Evolutionary conservation across 2,888 invertebrate genomes (phyloP), one percentile per base, ranked within the genome.

Genomic region (Noctua comes): DNA sequence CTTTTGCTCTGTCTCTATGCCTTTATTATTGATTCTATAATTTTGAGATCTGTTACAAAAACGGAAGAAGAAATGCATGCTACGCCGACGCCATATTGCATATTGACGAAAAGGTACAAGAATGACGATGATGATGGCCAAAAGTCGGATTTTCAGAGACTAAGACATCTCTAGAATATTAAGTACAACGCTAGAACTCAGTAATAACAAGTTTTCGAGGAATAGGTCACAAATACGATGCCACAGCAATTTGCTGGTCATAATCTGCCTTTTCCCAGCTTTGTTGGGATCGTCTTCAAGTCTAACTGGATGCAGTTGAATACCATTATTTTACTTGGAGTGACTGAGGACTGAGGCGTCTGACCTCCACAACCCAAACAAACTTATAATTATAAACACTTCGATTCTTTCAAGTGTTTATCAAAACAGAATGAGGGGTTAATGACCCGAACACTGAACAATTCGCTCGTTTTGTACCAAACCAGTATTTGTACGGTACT

Each of bases 401-500:
- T 59, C 7, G 24, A 68, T 76, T 59, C 31, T n/a, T 70, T 24
- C 27, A 16, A 78, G 1, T 73, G 65, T 82, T 81, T 76, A 80
- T 80, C 75, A 84, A 76, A 79, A 86, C 79, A 78, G 27, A 78
- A 77, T 84, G 64, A 66, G 85, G 82, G 86, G 90, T 89, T 89
- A 91, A 87, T 83, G 90, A 88, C 88, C 83, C 75, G 72, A 74
- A 68, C 75, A 79, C 70, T 73, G 80, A 72, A 86, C 82, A 85
- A 83, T 80, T 83, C 83, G 69, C 64, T 73, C 79, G 72, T 84
- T 83, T 85, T 84, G 69, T n/a, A 77, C 62, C 68, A 89, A 89
- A 89, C 90, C 87, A 77, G 88, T 88, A 88, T 88, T 69, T 82
- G 79, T 86, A 89, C 89, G 88, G 88, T 88, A 89, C 81, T 82